Evolutionary conservation across 1,140 invertebrate species (phyloP), one percentile per base, ranked within the genome.

Genomic region (Aphelinus atriplicis): DNA sequence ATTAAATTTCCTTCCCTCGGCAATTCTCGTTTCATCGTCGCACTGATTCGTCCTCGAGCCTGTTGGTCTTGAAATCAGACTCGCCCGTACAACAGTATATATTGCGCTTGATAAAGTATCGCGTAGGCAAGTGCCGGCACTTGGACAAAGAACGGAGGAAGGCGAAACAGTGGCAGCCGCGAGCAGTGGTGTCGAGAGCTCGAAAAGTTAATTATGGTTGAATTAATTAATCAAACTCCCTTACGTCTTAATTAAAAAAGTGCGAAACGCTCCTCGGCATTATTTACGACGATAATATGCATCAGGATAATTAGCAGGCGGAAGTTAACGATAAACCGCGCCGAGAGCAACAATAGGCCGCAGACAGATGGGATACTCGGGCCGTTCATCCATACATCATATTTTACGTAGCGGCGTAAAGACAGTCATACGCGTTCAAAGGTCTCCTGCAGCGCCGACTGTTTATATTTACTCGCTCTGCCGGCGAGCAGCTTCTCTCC

Each of bases 381-480:
- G 42, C 57, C 63, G 79, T 78, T 80, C 79, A 56, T 78, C 77
- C 62, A 62, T 71, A 69, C 66, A 71, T 68, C 58, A 69, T 26
- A 26, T 76, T 76, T 77, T 73, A 69, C 58, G 48, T 57, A 75
- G 79, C 76, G 75, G 76, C 68, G 62, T 61, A 77, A 78, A 79
- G 78, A 81, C 74, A 79, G 77, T 66, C 68, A 64, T 69, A 61
- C 71, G 62, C 63, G 76, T 75, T 77, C 71, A 79, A 80, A 78
- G 73, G 67, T 81, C 73, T 78, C 78, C 76, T 61, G 73, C 79
- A 76, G 77, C 70, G 81, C 80, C 79, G 80, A 70, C 73, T 81
- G 78, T 79, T 82, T 80, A 75, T 80, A 76, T 81, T 82, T 83
- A 81, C 80, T 82, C 77, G 71, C 72, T 76, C 74, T 26, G 26